A percentile compares a stretch with the other conserved stretches of the same genome.
These are phyloP conservation scores for Sporophila hypoxantha DNA, from an alignment of 2,113 vertebrate genomes.

Conservation along the genomic window DNA sequence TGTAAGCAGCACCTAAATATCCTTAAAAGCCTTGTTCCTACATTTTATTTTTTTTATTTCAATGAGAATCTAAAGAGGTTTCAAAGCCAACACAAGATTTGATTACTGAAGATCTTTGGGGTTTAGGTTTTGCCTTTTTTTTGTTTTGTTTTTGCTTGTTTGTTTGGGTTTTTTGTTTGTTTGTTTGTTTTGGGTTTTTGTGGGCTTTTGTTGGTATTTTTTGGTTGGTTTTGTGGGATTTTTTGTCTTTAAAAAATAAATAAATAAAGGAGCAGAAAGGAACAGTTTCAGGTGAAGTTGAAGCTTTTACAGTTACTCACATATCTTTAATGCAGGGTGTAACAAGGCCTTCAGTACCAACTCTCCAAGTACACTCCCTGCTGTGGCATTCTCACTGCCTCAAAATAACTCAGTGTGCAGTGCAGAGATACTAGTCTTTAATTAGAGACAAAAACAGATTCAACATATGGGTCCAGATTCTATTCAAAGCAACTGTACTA, in stretches of 20 bases:
- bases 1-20: not conserved
- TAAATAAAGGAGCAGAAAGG: not conserved
- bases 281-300: constrained; percentile 5
- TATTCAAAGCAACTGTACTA: constrained; percentile 45
- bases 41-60: not conserved
- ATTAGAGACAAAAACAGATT: constrained; percentile 53
- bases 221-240: rapidly evolving
- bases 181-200: too few species aligned
- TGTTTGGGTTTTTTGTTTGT: not conserved
- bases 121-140: not conserved
- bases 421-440: constrained; percentile 52
- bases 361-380: constrained; percentile 53
- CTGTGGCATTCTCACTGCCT: constrained; percentile 56
- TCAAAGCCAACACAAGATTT: not conserved
- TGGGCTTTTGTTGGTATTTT: not conserved
- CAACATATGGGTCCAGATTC: constrained; percentile 49
- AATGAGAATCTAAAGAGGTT: not conserved
- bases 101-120: not conserved
- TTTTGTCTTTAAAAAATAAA: not conserved
- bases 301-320: constrained; percentile 18
- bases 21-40: not conserved
- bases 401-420: constrained; percentile 55
- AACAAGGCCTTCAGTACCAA: constrained; percentile 20
- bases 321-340: constrained; percentile 28
- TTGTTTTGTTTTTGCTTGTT: not conserved